Base-by-base conservation (phyloP, 2,888 invertebrate genomes). In the Pyrgus malvae region DNA sequence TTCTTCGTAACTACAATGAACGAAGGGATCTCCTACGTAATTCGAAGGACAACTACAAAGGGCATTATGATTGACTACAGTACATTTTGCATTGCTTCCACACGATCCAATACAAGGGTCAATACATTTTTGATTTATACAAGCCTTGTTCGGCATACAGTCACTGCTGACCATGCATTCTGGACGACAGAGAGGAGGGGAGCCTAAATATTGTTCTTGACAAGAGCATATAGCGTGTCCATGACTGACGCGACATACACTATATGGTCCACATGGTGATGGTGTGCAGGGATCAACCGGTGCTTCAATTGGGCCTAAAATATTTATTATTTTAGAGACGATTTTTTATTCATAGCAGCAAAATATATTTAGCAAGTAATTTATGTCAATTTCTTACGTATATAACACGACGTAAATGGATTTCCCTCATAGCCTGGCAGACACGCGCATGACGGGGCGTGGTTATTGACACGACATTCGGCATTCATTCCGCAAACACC, bases 51-150 rank as follows among this genome's bases (percentile, higher is more conserved):
- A 97, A 76, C 94, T 95, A 84, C 97, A 97, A 61, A 96, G 93
- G 33, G 97, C 95, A 77, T 95, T 96, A 76, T 97, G 97, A 79
- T 95, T 96, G 44, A 96, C 93, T 11, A 96, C 95, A 65, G 94
- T 93, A 75, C 97, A 97, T 63, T 94, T 92, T 2, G 97, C 95
- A 82, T 95, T 94, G 57, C 92, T 86, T 19, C 97, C 97, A 74
- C 97, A 97, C n/a, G 95, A 93, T 58, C 95, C 95, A 29, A 93
- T 91, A 76, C 97, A 97, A 42, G 96, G 96, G 79, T 97, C 95
- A 59, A 92, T 92, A 75, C 97, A 97, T 80, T 93, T 95, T 72
- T 94, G 93, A 75, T 93, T 93, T 48, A 95, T 92, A 74, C 97
- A 97, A 44, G 96, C 94, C 75, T 91, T 94, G 71, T 96, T 95